Base-by-base conservation (phyloP, 2,888 invertebrate species). In the Pteria penguin region DNA sequence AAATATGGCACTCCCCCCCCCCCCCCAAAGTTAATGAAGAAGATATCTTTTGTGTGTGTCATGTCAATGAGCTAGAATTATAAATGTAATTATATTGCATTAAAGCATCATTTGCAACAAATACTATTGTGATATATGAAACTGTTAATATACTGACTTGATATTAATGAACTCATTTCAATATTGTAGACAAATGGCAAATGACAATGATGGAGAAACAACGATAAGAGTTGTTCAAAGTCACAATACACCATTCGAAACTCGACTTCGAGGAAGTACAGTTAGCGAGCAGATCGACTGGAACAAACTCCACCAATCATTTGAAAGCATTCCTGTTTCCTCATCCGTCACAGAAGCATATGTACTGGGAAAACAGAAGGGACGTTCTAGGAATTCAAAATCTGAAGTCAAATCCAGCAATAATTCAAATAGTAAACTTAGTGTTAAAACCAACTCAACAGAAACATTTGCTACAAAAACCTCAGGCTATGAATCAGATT, bases 401-500 rank as follows among this genome's bases (percentile, higher is more conserved):
- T 36, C 5, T 36, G 45, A 36, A 5, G 8, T 14, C 8, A n/a
- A n/a, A n/a, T 36, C 45, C 8, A 11, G 5, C 8, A 36, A 36
- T 5, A 36, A 5, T 36, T 36, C 45, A 11, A 36, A 5, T 11
- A 36, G 45, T 36, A 36, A 36, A 36, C 14, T 14, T 60, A 22
- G 36, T 8, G n/a, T 27, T 1, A 71, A 45, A 52, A 14, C 24
- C 4, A 61, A 45, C 18, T n/a, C 31, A 22, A n/a, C 54, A 29
- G 57, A 55, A 14, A 72, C 33, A 18, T 18, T n/a, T 71, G 66
- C 57, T 24, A 24, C 57, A 11, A n/a, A 29, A 22, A 55, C 26
- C 14, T 57, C 54, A 2, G 72, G 65, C 8, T 32, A 36, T 8
- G 65, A 58, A 11, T 55, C 57, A 58, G 36, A 65, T 2, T 22